These are phyloP conservation scores for Lasius fuliginosus DNA, from an alignment of 2,888 invertebrate genomes.

Conservation along the genomic window DNA sequence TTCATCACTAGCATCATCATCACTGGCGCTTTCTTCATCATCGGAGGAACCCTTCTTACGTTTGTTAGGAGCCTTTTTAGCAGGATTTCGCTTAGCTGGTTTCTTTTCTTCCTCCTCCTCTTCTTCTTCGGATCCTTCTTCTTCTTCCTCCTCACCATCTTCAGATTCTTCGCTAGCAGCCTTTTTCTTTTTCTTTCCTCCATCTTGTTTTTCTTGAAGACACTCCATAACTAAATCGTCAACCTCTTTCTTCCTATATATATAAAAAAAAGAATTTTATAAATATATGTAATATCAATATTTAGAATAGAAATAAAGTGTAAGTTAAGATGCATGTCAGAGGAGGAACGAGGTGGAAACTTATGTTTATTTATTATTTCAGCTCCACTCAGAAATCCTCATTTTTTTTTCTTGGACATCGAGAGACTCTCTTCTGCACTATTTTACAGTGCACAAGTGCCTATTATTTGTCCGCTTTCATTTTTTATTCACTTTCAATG, in stretches of 20 bases:
- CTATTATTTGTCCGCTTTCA: conserved; percentile 46
- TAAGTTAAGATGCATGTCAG: conserved; percentile 73
- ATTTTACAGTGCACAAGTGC: conserved; percentile 61
- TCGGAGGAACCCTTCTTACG: conserved; percentile 87
- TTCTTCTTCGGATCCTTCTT: conserved; percentile 86
- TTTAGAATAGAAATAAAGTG: neutral
- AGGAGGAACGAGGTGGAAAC: conserved; percentile 85
- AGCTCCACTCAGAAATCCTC: conserved; percentile 84
- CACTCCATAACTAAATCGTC: conserved; percentile 95
- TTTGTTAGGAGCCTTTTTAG: conserved; percentile 87
- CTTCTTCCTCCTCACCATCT: conserved; percentile 87
- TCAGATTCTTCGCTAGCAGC: conserved; percentile 86
- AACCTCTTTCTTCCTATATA: conserved; percentile 93
- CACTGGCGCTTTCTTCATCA: conserved; percentile 87
- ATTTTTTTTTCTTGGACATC: conserved; percentile 80
- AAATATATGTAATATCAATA: neutral
- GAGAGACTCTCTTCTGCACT: conserved; percentile 66
- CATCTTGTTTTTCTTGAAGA: conserved; percentile 86
- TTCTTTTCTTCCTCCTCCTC: conserved; percentile 88
- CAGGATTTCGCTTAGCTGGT: conserved; percentile 87
- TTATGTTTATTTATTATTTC: conserved; percentile 53
- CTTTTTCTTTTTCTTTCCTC: conserved; percentile 86
- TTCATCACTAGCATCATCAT: conserved; percentile 88
- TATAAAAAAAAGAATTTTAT: neutral
- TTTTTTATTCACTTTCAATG: conserved; percentile 3